Percentiles rank a stretch among this genome's conserved stretches.
Evolutionary conservation across 92 coral and sea anemone species (phyloP).

Genomic region (Isaurus tuberculatus): DNA sequence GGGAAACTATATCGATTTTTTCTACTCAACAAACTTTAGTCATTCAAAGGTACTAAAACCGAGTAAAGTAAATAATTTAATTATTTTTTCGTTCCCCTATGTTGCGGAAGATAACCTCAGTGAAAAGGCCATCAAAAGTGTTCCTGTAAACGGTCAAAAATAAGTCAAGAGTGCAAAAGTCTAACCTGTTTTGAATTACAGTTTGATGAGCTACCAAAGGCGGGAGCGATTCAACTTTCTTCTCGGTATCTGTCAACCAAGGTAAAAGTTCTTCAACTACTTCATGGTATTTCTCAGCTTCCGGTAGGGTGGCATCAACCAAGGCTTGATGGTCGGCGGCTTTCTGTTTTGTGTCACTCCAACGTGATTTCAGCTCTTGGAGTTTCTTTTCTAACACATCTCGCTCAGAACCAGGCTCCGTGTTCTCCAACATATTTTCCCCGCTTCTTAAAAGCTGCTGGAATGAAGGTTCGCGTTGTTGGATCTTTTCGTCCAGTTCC

Average conservation of each 20-base stretch:
- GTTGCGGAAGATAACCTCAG: background rate
- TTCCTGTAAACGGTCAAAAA: background rate
- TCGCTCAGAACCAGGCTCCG: conserved; percentile 91
- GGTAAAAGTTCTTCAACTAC: conserved; percentile 70
- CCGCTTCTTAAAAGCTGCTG: conserved; percentile 88
- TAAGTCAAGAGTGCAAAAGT: background rate
- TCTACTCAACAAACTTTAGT: too few species aligned
- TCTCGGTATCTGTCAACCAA: conserved; percentile 89
- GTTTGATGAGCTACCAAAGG: conserved; percentile 72
- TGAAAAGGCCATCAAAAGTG: background rate
- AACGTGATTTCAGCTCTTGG: conserved; percentile 78
- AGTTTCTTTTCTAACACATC: conserved; percentile 82
- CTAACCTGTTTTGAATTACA: conserved; percentile 60
- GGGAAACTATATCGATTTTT: too few species aligned
- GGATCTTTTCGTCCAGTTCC: conserved; percentile 76
- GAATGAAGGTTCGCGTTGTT: conserved; percentile 84
- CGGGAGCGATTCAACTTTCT: conserved; percentile 72
- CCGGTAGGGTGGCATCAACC: conserved; percentile 78
- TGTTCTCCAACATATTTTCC: conserved; percentile 75
- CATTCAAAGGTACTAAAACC: too few species aligned
- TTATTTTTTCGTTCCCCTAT: too few species aligned
- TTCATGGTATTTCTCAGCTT: conserved; percentile 78
- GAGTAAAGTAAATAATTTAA: too few species aligned
- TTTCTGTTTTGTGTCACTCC: conserved; percentile 77
- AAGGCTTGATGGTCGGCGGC: conserved; percentile 71